phyloP scores from a whole-genome alignment of 2,888 invertebrate species.

The Plagodis pulveraria region DNA sequence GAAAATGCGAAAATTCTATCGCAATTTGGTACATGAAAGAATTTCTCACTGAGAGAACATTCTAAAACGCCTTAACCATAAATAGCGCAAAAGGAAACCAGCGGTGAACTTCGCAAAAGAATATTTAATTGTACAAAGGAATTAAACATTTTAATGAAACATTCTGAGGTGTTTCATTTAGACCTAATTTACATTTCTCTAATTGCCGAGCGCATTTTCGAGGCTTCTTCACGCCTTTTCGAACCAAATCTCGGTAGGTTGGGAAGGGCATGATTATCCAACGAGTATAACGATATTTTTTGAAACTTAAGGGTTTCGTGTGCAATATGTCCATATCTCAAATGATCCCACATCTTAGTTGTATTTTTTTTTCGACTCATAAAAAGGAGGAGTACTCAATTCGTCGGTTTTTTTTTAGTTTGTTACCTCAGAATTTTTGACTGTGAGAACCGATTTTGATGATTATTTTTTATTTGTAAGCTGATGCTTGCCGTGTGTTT shows the following conservation, averaged over 20 bases:
- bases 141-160: slow-evolving; percentile 32
- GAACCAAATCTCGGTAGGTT: neutral
- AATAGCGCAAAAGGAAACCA: slow-evolving; percentile 21
- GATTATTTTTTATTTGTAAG: too few relatives aligned
- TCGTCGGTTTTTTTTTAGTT: too few relatives aligned
- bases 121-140: slow-evolving; percentile 34
- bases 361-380: too few relatives aligned
- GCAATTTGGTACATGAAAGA: slow-evolving; percentile 25
- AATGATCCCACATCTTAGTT: too few relatives aligned
- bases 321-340: too few relatives aligned
- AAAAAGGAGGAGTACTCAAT: too few relatives aligned
- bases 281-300: neutral
- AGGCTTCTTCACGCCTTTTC: slow-evolving; percentile 9
- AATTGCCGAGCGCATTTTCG: slow-evolving; percentile 10
- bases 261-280: neutral
- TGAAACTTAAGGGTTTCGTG: too few relatives aligned
- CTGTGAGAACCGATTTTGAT: too few relatives aligned
- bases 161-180: slow-evolving; percentile 12
- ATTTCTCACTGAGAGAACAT: slow-evolving; percentile 9
- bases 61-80: slow-evolving; percentile 20
- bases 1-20: slow-evolving; percentile 25
- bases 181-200: slow-evolving; percentile 17
- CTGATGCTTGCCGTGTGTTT: too few relatives aligned
- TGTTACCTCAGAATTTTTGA: too few relatives aligned
- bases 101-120: slow-evolving; percentile 18